Percentiles rank a stretch among this genome's conserved stretches.
Conservation (phyloP, 2,113 vertebrate genomes). For the Synodontis membranacea region DNA sequence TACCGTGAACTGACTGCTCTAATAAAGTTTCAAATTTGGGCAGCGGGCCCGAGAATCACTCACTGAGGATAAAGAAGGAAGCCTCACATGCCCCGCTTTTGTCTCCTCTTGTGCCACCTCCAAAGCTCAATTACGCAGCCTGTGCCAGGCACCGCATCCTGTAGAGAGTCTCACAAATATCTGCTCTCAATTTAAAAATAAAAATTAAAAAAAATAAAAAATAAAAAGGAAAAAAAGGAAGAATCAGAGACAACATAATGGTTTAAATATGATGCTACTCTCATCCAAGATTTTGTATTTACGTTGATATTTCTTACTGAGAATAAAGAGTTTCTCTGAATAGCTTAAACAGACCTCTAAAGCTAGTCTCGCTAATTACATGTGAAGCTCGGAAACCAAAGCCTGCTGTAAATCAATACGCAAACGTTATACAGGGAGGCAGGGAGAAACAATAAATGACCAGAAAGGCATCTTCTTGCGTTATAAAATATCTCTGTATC, state of each 20-base stretch:
- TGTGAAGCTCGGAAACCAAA: not conserved
- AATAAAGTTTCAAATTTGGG: slow-evolving; percentile 65
- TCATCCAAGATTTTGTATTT: not conserved
- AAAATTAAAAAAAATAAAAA: not conserved
- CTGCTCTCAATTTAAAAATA: slow-evolving; percentile 43
- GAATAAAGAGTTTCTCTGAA: not conserved
- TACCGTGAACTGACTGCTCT: slow-evolving; percentile 53
- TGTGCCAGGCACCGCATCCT: slow-evolving; percentile 62
- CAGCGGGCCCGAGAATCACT: slow-evolving; percentile 51
- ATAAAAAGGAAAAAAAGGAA: not conserved
- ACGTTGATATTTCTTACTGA: not conserved
- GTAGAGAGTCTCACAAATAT: slow-evolving; percentile 61
- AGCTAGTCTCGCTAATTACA: not conserved
- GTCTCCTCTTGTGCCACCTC: slow-evolving; percentile 65
- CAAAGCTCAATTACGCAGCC: slow-evolving; percentile 63
- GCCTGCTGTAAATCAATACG: not conserved
- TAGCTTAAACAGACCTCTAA: not conserved
- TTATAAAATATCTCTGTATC: slow-evolving; percentile 36
- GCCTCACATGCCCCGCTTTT: slow-evolving; percentile 54
- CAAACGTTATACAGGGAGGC: slow-evolving; percentile 11
- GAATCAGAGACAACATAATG: slow-evolving; percentile 6
- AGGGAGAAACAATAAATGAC: not conserved
- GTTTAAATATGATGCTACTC: slow-evolving; percentile 26
- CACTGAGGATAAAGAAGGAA: slow-evolving; percentile 53
- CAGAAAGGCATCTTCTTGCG: slow-evolving; percentile 22